A percentile compares a stretch with the other conserved stretches of the same genome.
phyloP scores from a whole-genome alignment of 2,113 vertebrate genomes.

The Hippocampus comes region DNA sequence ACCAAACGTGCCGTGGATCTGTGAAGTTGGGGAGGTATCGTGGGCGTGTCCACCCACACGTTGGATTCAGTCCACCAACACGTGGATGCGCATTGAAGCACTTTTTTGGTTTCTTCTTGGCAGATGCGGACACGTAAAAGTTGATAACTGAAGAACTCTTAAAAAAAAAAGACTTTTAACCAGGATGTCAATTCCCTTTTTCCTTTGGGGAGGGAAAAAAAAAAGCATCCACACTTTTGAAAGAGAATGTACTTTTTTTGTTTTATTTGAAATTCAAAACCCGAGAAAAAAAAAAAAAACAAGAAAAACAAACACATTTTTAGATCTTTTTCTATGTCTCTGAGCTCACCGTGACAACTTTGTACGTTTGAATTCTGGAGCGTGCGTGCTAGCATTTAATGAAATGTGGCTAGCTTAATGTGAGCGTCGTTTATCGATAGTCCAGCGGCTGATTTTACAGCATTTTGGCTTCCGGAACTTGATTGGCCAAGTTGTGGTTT shows the following conservation, averaged over 20 bases:
- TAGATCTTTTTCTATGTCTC: background rate
- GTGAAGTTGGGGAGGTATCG: too few relatives aligned
- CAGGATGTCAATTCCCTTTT: background rate
- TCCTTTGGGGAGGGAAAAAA: background rate
- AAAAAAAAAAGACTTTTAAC: background rate
- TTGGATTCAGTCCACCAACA: background rate
- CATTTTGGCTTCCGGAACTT: background rate
- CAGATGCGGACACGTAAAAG: background rate
- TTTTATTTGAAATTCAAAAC: background rate
- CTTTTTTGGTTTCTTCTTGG: background rate
- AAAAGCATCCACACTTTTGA: background rate
- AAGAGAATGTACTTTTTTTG: slow-evolving; percentile 4
- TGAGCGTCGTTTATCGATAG: background rate
- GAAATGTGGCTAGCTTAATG: background rate
- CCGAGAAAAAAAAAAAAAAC: background rate
- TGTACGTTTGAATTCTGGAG: background rate
- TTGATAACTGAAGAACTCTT: background rate
- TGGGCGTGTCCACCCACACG: too few relatives aligned
- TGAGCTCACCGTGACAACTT: background rate
- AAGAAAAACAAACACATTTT: background rate
- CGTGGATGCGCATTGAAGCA: background rate
- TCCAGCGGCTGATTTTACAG: background rate
- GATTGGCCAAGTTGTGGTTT: background rate
- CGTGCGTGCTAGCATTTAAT: background rate
- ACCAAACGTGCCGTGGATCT: too few relatives aligned